Percentiles rank a stretch among this genome's conserved stretches.
Evolutionary conservation across 2,113 vertebrate species (phyloP).

Genomic region (Chaenocephalus aceratus): DNA sequence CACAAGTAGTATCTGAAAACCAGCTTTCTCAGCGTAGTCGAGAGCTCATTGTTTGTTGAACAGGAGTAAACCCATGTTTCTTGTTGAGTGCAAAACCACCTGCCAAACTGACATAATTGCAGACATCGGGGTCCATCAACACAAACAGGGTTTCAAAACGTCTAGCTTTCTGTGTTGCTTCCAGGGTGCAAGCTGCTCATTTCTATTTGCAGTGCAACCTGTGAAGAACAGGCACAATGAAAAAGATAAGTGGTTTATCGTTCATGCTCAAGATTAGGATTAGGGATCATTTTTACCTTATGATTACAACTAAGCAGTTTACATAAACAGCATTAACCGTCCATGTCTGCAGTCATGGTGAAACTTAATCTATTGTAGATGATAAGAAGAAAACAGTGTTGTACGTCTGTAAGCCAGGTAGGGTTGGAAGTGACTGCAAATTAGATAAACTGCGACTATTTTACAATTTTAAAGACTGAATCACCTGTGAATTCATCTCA

Average conservation of each 20-base stretch:
- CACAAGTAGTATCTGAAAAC: background rate
- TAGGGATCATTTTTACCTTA: background rate
- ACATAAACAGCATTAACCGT: background rate
- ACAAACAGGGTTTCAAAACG: background rate
- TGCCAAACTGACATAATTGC: too few relatives aligned
- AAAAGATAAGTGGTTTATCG: background rate
- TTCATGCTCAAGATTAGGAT: background rate
- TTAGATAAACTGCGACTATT: background rate
- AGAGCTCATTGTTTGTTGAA: too few relatives aligned
- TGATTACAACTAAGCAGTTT: background rate
- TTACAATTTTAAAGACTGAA: background rate
- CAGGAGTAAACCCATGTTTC: too few relatives aligned
- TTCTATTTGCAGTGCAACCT: background rate
- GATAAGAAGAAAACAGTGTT: background rate
- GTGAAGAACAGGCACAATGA: background rate
- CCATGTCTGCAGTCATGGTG: background rate
- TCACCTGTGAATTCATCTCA: background rate
- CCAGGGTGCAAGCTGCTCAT: background rate
- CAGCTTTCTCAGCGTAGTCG: background rate
- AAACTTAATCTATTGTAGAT: background rate
- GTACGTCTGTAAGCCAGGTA: too few relatives aligned
- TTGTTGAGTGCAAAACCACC: too few relatives aligned
- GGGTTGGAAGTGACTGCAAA: too few relatives aligned
- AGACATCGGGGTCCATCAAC: background rate
- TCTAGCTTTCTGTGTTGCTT: background rate